Percentiles rank a stretch among this genome's conserved stretches.
These are phyloP conservation scores for Vombatus ursinus DNA, from an alignment of 2,113 vertebrate genomes.

Conservation along the genomic window DNA sequence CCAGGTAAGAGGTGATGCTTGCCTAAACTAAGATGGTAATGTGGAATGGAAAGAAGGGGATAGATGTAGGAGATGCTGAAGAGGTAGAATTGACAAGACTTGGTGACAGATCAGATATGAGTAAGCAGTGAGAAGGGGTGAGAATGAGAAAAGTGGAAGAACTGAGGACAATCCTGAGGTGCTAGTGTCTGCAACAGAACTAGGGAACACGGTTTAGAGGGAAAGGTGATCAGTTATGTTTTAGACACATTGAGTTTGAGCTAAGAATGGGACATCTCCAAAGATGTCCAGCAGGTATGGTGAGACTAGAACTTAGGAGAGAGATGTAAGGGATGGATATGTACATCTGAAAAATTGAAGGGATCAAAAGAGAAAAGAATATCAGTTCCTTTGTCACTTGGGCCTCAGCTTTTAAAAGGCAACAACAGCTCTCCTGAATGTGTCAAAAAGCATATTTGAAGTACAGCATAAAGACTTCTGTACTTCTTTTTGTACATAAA, in stretches of 20 bases:
- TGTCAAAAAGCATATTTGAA: constrained; percentile 35
- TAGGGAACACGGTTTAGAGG: too few species aligned
- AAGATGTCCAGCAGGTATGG: not conserved
- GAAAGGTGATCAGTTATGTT: not conserved
- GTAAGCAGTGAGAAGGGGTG: too few species aligned
- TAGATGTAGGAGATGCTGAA: too few species aligned
- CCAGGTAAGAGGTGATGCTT: too few species aligned
- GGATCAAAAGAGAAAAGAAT: not conserved
- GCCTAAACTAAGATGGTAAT: too few species aligned
- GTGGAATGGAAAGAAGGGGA: too few species aligned
- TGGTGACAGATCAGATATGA: too few species aligned
- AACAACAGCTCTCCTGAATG: not conserved
- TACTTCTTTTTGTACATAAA: constrained; percentile 21
- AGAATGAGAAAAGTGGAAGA: too few species aligned
- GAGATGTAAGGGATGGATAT: not conserved
- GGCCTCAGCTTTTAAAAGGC: constrained; percentile 37
- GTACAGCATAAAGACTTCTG: not conserved
- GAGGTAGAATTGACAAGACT: too few species aligned
- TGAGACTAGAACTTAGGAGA: not conserved
- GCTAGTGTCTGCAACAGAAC: too few species aligned
- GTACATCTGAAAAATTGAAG: not conserved
- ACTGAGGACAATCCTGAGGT: too few species aligned
- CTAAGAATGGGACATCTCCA: not conserved
- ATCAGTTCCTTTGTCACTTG: not conserved
- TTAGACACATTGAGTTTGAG: not conserved